Evolutionary conservation across 2,888 invertebrate genomes (phyloP).

Genomic region (Drosophila neutralis): DNA sequence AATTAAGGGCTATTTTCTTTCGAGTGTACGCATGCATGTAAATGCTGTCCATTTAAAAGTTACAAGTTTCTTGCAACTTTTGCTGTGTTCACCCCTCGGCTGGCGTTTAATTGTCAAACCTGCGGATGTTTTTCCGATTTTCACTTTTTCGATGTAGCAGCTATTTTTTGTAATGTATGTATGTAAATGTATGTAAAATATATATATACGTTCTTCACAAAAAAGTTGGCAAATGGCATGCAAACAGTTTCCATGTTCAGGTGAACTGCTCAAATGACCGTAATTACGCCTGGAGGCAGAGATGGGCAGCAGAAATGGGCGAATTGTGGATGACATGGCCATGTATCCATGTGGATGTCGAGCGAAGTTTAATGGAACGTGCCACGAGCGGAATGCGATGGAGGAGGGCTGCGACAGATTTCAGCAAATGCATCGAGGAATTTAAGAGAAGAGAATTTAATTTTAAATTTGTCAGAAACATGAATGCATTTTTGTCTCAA

Average conservation of each 20-base stretch:
- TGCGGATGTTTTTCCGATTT: slow-evolving; percentile 61
- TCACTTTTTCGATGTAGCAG: slow-evolving; percentile 8
- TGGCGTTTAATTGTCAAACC: slow-evolving; percentile 67
- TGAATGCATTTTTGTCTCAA: background rate
- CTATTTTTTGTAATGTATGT: background rate
- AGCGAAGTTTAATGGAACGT: slow-evolving; percentile 1
- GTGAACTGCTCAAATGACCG: slow-evolving; percentile 56
- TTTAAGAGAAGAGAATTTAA: slow-evolving; percentile 31
- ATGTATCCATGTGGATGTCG: slow-evolving; percentile 6
- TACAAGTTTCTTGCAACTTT: slow-evolving; percentile 42
- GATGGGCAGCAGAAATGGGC: slow-evolving; percentile 8
- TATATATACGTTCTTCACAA: slow-evolving; percentile 16
- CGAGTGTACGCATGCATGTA: slow-evolving; percentile 34
- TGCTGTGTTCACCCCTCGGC: slow-evolving; percentile 16
- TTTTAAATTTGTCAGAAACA: slow-evolving; percentile 9
- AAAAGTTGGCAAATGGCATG: slow-evolving; percentile 59
- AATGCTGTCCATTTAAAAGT: slow-evolving; percentile 57
- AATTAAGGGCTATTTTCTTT: background rate
- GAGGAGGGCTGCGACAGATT: slow-evolving; percentile 5
- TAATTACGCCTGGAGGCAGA: slow-evolving; percentile 42
- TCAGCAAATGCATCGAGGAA: slow-evolving; percentile 25
- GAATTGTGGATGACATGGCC: background rate
- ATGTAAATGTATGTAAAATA: background rate
- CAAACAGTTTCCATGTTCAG: slow-evolving; percentile 49
- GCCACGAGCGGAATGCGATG: slow-evolving; percentile 20